Conservation (phyloP, 2,113 vertebrate genomes). For the Oreochromis niloticus region DNA sequence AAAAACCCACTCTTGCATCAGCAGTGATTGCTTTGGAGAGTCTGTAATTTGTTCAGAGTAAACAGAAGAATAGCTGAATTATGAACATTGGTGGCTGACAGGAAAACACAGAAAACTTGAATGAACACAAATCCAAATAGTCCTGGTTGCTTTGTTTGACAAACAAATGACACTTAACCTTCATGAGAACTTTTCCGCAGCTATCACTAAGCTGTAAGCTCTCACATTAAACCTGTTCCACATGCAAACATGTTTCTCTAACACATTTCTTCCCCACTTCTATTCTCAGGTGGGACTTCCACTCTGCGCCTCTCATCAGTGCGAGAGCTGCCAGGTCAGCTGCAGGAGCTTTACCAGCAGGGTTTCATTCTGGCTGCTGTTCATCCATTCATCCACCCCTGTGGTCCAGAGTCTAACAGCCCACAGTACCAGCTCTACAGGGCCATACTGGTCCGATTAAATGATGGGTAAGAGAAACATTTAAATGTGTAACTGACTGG, state of each 20-base stretch:
- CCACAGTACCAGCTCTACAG: slow-evolving; percentile 88
- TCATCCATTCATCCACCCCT: slow-evolving; percentile 91
- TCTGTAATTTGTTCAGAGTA: not conserved
- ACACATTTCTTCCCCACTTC: not conserved
- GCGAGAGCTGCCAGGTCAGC: slow-evolving; percentile 85
- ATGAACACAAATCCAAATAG: not conserved
- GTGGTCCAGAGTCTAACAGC: slow-evolving; percentile 78
- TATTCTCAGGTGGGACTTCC: slow-evolving; percentile 77
- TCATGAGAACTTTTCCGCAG: not conserved
- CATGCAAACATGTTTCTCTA: not conserved
- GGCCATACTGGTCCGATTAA: slow-evolving; percentile 88
- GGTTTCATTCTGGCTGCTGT: slow-evolving; percentile 86
- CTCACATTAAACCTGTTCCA: not conserved
- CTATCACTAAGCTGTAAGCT: not conserved
- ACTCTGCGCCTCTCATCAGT: slow-evolving; percentile 87
- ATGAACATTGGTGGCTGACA: not conserved
- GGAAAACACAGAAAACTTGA: not conserved
- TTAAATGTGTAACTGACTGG: not conserved
- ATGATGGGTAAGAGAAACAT: slow-evolving; percentile 78
- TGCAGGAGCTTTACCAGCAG: slow-evolving; percentile 93
- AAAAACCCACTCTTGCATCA: not conserved
- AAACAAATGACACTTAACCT: not conserved
- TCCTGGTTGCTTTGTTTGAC: not conserved
- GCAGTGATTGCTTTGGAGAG: not conserved
- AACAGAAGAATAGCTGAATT: not conserved